Evolutionary conservation across 1,140 invertebrate species (phyloP), one percentile per base, ranked within the genome.

Genomic region (Papilio xuthus): DNA sequence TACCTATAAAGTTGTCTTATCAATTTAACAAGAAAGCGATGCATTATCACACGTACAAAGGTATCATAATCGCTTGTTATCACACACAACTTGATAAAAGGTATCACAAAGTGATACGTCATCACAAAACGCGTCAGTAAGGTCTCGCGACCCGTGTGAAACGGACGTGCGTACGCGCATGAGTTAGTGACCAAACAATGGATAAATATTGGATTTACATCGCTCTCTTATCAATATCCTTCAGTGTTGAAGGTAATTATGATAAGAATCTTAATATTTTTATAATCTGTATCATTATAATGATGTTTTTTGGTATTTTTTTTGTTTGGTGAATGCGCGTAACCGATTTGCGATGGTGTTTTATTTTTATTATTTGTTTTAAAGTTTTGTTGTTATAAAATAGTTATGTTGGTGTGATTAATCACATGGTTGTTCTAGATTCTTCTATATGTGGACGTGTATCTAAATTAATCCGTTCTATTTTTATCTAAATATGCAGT

Each of bases 201-300:
- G 42, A 73, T 73, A 73, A 26, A 73, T 44, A 23, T 73, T 73
- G 71, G 71, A 73, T 73, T 73, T 73, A 13, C 13, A 47, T 73
- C 20, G 42, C 42, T 50, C 41, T 73, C 6, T 44, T 47, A 47
- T 73, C 71, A 26, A 73, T 73, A 73, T 73, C 10, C 1, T 42
- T 44, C 42, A 47, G 71, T 73, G 71, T 73, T 73, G 4, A 47
- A 73, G 71, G 71, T 73, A 73, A 73, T 20, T 42, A n/a, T 6
- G 12, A 12, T 67, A 28, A 15, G 6, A 28, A 8, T 28, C 0
- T 15, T 15, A 28, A 1, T 28, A 28, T 67, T 32, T 67, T 10
- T 28, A 67, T 32, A 67, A 67, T 67, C 60, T 71, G 37, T 41
- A 10, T 20, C 6, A 20, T 20, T 71, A 42, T 20, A 2, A 41